Percentiles rank a stretch among this genome's conserved stretches.
phyloP scores from a whole-genome alignment of 2,797 vertebrate genomes.

The Artibeus lituratus region DNA sequence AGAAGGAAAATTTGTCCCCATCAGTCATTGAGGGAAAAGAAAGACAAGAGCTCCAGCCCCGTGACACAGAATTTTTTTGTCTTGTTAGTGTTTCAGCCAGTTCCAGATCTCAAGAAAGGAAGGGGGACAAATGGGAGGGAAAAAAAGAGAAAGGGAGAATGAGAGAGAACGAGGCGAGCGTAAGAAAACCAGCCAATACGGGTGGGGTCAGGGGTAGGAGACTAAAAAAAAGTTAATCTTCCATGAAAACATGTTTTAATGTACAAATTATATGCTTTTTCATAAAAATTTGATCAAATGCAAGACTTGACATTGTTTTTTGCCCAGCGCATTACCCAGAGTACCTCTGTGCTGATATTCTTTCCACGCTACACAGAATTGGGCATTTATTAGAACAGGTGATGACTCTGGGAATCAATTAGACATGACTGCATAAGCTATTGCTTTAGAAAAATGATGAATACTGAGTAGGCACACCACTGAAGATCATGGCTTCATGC shows the following conservation, averaged over 20 bases:
- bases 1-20: background rate
- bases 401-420: background rate
- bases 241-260: background rate
- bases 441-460: background rate
- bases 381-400: background rate
- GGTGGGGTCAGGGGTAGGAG: background rate
- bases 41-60: background rate
- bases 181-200: background rate
- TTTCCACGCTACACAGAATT: background rate
- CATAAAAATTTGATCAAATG: background rate
- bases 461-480: background rate
- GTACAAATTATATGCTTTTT: background rate
- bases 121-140: background rate
- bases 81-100: background rate
- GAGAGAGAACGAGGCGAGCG: background rate
- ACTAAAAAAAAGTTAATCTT: background rate
- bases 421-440: background rate
- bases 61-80: background rate
- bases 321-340: background rate
- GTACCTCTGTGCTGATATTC: background rate
- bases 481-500: background rate
- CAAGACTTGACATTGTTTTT: background rate
- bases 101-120: background rate
- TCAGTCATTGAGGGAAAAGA: background rate
- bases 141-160: background rate